These are phyloP conservation scores for Petrolisthes manimaculis DNA, from an alignment of 2,888 invertebrate species.

Conservation along the genomic window DNA sequence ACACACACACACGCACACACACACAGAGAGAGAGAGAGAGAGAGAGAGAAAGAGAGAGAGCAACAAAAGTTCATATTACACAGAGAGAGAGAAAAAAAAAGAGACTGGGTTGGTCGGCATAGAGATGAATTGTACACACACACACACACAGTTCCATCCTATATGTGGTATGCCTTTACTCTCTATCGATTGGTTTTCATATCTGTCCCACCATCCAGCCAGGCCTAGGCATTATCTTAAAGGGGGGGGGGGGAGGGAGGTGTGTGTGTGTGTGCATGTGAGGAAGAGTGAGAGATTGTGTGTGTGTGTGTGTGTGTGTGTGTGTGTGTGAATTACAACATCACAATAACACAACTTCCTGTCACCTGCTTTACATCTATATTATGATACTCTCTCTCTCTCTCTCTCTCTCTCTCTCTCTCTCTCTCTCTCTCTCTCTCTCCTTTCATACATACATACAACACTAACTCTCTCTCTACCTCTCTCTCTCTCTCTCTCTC, in stretches of 20 bases:
- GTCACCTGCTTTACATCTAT: background rate
- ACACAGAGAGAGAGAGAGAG: background rate
- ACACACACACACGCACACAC: background rate
- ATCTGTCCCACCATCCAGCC: too few species aligned
- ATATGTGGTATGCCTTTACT: background rate
- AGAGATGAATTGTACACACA: background rate
- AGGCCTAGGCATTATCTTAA: too few species aligned
- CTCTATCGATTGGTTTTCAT: background rate
- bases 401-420: too few species aligned
- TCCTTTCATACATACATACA: too few species aligned
- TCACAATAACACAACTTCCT: background rate
- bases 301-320: constrained; percentile 3
- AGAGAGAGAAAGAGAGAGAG: background rate
- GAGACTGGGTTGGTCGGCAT: background rate
- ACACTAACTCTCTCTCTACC: too few species aligned
- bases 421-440: too few species aligned
- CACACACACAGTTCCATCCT: background rate
- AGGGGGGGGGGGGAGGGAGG: too few species aligned
- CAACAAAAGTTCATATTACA: background rate
- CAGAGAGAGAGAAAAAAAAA: background rate
- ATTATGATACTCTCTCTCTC: background rate
- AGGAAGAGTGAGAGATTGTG: background rate
- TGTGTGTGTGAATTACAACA: background rate
- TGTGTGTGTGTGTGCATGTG: too few species aligned
- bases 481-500: background rate